Percentiles rank a stretch among this genome's conserved stretches.
These are phyloP conservation scores for Philhelius pedissequus DNA, from an alignment of 2,888 invertebrate genomes.

Conservation along the genomic window DNA sequence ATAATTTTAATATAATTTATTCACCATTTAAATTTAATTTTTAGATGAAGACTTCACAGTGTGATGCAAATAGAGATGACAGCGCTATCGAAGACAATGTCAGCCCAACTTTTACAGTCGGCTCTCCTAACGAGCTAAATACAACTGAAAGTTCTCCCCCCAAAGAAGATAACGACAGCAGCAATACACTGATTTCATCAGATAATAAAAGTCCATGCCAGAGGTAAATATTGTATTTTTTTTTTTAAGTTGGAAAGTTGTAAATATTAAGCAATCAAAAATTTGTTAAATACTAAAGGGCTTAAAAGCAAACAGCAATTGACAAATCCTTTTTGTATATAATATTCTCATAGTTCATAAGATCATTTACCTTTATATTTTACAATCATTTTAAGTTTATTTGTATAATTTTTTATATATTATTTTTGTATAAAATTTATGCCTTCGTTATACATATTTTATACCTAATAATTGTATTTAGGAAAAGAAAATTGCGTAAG, in stretches of 20 bases:
- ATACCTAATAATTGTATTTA: conserved; percentile 39
- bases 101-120: conserved; percentile 68
- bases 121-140: conserved; percentile 63
- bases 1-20: neutral
- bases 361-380: conserved; percentile 3
- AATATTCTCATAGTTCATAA: conserved; percentile 19
- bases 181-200: conserved; percentile 84
- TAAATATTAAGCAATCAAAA: conserved; percentile 48
- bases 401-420: conserved; percentile 54
- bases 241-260: conserved; percentile 1
- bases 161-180: conserved; percentile 86
- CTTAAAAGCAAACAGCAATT: conserved; percentile 29
- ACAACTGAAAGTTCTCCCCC: conserved; percentile 77
- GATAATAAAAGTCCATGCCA: conserved; percentile 86
- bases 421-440: conserved; percentile 43
- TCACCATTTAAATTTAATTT: neutral
- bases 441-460: conserved; percentile 11
- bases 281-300: conserved; percentile 10
- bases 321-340: conserved; percentile 37
- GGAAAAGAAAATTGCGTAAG: conserved; percentile 68
- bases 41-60: conserved; percentile 64
- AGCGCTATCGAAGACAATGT: conserved; percentile 62
- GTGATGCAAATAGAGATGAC: conserved; percentile 55
- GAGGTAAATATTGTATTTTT: conserved; percentile 79
- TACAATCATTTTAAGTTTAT: neutral